Percentiles rank a stretch among this genome's conserved stretches.
Evolutionary conservation across 2,888 invertebrate species (phyloP).

Genomic region (Dyspetes luteomarginatus): DNA sequence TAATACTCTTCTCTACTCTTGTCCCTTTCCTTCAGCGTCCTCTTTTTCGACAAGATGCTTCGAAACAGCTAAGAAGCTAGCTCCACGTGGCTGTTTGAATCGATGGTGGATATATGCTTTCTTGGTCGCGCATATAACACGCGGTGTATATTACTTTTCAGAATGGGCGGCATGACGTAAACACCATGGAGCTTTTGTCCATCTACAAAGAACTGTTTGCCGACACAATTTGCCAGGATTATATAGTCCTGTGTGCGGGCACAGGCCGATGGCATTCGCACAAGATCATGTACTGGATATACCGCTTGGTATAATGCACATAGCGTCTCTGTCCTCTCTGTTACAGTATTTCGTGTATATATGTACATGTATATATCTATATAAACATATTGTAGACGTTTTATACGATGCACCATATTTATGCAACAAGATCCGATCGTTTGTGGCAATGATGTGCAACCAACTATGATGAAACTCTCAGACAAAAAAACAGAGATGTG

Average conservation of each 20-base stretch:
- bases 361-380: constrained; percentile 18
- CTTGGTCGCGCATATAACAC: constrained; percentile 67
- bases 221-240: constrained; percentile 82
- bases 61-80: constrained; percentile 53
- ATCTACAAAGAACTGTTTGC: constrained; percentile 81
- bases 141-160: constrained; percentile 83
- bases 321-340: constrained; percentile 10
- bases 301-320: constrained; percentile 1
- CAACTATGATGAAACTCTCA: constrained; percentile 33
- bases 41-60: constrained; percentile 10
- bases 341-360: constrained; percentile 12
- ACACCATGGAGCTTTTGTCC: constrained; percentile 74
- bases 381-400: constrained; percentile 17
- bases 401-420: constrained; percentile 4
- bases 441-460: constrained; percentile 51
- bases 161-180: constrained; percentile 83
- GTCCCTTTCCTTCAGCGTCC: not conserved
- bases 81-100: not conserved
- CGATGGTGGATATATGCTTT: not conserved
- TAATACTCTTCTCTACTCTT: constrained; percentile 39
- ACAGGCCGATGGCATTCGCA: constrained; percentile 16
- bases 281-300: constrained; percentile 15
- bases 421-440: constrained; percentile 53
- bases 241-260: constrained; percentile 49
- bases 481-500: constrained; percentile 20